Base-by-base conservation (phyloP, 2,888 invertebrate genomes). In the Argynnis bischoffii region DNA sequence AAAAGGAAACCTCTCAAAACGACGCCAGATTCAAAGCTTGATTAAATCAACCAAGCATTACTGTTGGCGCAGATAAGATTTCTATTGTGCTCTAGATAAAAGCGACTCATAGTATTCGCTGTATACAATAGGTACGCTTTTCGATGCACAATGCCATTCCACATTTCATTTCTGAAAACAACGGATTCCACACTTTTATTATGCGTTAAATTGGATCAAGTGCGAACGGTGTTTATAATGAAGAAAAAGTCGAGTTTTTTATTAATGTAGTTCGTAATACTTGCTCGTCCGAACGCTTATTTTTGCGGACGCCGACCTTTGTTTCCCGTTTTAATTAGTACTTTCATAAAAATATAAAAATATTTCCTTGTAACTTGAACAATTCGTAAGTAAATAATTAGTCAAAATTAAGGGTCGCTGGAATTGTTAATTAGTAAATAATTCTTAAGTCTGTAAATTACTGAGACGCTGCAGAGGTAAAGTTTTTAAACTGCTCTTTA, bases 131-230 rank as follows among this genome's bases (percentile, higher is more conserved):
- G 81, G 74, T 69, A 78, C 80, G 81, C 80, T 79, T 66, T 78
- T 77, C 81, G 78, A 83, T 88, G 85, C 85, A 89, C 88, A 89
- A 89, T 87, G 81, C 82, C 75, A 79, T 82, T 81, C 81, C 86
- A 83, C 85, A 85, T 85, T 84, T 84, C 83, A 85, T 86, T 79
- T 84, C 82, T 83, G 81, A 85, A 89, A 88, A 89, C 89, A 90
- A 86, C 83, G 79, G 83, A 80, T 77, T 78, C 81, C 84, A 83
- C 85, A 88, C 85, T 89, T 88, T 88, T 86, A 89, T 88, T 89
- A 86, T 89, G 78, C 81, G 81, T 81, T 84, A 85, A 90, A 91
- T 87, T 87, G 85, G 86, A 88, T 81, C 85, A 86, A 85, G 84
- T 84, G 83, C 79, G 77, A 82, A 84, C 80, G 78, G 76, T 80